Conservation (phyloP, 1,140 invertebrate genomes). For the Heliconius himera region DNA sequence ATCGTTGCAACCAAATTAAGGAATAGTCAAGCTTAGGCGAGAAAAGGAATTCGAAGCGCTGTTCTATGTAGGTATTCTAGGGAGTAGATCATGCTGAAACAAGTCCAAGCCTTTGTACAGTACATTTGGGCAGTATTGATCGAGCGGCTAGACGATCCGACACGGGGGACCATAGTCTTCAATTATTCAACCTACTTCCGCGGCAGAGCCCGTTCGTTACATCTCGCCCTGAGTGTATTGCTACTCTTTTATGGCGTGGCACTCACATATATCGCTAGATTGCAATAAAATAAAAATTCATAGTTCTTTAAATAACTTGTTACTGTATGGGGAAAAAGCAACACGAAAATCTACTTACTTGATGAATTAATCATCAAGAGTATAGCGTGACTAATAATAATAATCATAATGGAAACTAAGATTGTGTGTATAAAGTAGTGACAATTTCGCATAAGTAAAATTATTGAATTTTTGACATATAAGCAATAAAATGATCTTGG, state of each 20-base stretch:
- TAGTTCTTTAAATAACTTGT: constrained; percentile 20
- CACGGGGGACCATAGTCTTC: constrained; percentile 62
- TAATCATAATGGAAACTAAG: constrained; percentile 7
- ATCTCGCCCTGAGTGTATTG: constrained; percentile 63
- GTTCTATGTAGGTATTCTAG: background rate
- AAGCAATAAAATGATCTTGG: background rate
- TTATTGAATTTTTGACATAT: background rate
- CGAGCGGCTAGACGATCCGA: constrained; percentile 61
- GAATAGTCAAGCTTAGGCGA: background rate
- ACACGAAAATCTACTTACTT: constrained; percentile 1
- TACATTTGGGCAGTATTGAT: constrained; percentile 65
- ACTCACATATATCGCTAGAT: constrained; percentile 34
- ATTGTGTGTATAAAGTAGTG: background rate
- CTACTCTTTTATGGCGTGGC: constrained; percentile 54
- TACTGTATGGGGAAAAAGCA: background rate
- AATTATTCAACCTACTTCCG: constrained; percentile 76
- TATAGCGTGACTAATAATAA: constrained; percentile 5
- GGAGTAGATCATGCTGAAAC: constrained; percentile 20
- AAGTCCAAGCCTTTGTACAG: constrained; percentile 28
- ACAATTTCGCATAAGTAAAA: background rate
- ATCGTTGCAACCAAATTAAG: background rate
- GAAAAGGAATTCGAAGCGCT: background rate
- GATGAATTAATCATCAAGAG: constrained; percentile 8
- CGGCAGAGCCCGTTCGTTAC: constrained; percentile 58
- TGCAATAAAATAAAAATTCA: constrained; percentile 42